Evolutionary conservation across 2,113 vertebrate genomes (phyloP).

Genomic region (Orycteropus afer): DNA sequence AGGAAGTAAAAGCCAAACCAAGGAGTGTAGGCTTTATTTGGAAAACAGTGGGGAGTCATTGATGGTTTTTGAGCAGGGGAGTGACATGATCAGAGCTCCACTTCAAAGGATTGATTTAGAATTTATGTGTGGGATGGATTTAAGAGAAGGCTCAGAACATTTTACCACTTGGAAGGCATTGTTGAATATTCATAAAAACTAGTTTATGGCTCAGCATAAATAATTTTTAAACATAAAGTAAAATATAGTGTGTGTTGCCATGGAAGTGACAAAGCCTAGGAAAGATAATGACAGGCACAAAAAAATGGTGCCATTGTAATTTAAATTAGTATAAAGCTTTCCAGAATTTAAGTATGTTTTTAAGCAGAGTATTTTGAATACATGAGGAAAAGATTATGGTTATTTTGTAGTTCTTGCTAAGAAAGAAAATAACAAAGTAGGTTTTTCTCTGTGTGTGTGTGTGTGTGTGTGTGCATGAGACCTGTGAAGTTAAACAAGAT

Average conservation of each 20-base stretch:
- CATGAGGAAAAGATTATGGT: slow-evolving; percentile 56
- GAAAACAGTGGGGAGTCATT: neutral
- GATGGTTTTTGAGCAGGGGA: neutral
- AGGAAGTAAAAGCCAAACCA: neutral
- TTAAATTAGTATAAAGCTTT: slow-evolving; percentile 69
- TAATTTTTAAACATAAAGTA: slow-evolving; percentile 70
- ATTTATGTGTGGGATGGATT: slow-evolving; percentile 67
- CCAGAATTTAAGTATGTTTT: slow-evolving; percentile 67
- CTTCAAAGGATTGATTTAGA: slow-evolving; percentile 61
- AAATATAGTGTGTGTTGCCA: slow-evolving; percentile 78
- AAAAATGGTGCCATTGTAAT: slow-evolving; percentile 65
- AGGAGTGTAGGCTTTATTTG: no score
- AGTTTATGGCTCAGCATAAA: slow-evolving; percentile 69
- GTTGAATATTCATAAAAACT: slow-evolving; percentile 62
- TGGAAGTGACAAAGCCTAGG: slow-evolving; percentile 66
- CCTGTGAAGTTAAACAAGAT: slow-evolving; percentile 43
- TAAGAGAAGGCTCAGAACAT: slow-evolving; percentile 42
- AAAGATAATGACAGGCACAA: slow-evolving; percentile 67
- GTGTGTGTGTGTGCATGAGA: neutral
- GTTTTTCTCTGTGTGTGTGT: no score
- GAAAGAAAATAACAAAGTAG: slow-evolving; percentile 29
- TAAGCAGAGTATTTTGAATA: slow-evolving; percentile 66
- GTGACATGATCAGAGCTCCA: neutral
- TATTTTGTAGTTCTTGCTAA: slow-evolving; percentile 44
- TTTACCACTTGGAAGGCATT: slow-evolving; percentile 53